Evolutionary conservation across 2,888 invertebrate species (phyloP), one percentile per base, ranked within the genome.

Genomic region (Pterobdella sp.): DNA sequence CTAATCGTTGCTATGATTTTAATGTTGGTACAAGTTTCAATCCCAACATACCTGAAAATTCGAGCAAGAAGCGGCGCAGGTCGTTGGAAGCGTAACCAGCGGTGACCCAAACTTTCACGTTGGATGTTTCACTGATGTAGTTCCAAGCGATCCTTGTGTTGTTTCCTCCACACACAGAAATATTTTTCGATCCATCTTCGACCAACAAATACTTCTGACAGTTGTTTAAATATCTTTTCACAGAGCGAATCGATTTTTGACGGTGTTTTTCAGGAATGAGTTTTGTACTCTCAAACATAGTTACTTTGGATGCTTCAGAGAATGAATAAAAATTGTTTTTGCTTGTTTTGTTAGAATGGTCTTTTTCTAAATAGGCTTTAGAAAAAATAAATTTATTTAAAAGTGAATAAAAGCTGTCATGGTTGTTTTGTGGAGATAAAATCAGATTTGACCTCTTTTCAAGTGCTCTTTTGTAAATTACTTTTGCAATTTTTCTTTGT

Each of bases 131-230:
- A 22, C 68, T 68, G 56, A 36, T 29, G 60, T 73, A 68, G 18
- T 42, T 60, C 63, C 56, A 56, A 22, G 68, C 68, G 3, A 73
- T 36, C 35, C 73, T 32, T 29, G 56, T 35, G 7, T 66, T 66
- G 3, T 42, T 36, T 22, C 66, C 66, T 10, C 72, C 72, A 42
- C 72, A 72, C 14, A 72, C 52, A 0, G 72, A 37, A 37, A 72
- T 49, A 34, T 67, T 72, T 29, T 52, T 65, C 49, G 36, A 35
- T n/a, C 73, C 73, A 26, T 73, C 73, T 65, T 69, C 70, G 32
- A 73, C 49, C 7, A 73, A 37, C 14, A 68, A 65, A 49, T 73
- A 73, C 35, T 73, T 63, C 1, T 65, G 69, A 65, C 73, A 73
- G 49, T n/a, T 42, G 18, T 26, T 18, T 4, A 4, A 7, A n/a